Evolutionary conservation across 1,140 invertebrate species (phyloP).

Genomic region (Zaprionus ornatus): DNA sequence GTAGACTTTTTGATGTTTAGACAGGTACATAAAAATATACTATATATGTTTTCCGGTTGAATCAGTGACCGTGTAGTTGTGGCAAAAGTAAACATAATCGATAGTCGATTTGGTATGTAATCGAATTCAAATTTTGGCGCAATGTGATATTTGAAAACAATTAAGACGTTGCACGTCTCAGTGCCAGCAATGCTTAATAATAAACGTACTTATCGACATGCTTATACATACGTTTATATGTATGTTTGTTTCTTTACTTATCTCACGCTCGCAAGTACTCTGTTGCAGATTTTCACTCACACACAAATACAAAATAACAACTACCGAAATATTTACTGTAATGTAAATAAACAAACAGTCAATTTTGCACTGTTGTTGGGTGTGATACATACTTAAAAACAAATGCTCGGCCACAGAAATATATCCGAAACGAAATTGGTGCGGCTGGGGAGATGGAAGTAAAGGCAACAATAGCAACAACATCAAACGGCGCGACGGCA

Average conservation of each 20-base stretch:
- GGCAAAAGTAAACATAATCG: not conserved
- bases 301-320: not conserved
- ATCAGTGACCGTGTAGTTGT: not conserved
- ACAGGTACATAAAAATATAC: constrained; percentile 1
- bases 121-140: not conserved
- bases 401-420: constrained; percentile 51
- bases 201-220: not conserved
- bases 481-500: constrained; percentile 12
- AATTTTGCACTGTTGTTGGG: constrained; percentile 17
- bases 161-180: not conserved
- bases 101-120: not conserved
- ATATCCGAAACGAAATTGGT: constrained; percentile 30
- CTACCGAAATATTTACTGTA: constrained; percentile 29
- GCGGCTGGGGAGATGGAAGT: constrained; percentile 16
- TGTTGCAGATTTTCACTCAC: not conserved
- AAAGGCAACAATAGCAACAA: constrained; percentile 35
- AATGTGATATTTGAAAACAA: not conserved
- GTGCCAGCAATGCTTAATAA: not conserved
- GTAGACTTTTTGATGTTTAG: not conserved
- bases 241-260: not conserved
- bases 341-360: constrained; percentile 36
- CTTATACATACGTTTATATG: not conserved
- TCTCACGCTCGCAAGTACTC: not conserved
- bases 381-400: constrained; percentile 56
- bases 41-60: not conserved